Percentiles rank a stretch among this genome's conserved stretches.
phyloP scores from a whole-genome alignment of 2,888 invertebrate species.

The Lasioglossum calceatum region DNA sequence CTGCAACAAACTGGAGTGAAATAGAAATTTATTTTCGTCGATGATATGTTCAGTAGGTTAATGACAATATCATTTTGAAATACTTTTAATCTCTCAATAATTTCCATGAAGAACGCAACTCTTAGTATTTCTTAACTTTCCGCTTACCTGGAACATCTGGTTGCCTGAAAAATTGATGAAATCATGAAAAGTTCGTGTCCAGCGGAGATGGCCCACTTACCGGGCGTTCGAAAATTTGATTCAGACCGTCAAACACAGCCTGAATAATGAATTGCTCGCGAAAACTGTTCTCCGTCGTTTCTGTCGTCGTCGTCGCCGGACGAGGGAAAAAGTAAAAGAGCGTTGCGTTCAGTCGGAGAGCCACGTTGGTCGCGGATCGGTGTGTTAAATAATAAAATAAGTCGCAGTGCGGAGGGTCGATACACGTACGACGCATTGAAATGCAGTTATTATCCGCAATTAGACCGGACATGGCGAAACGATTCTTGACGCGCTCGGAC shows the following conservation, averaged over 20 bases:
- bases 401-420: not conserved
- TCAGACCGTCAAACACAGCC: not conserved
- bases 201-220: not conserved
- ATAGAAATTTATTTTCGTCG: too few relatives aligned
- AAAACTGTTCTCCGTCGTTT: not conserved
- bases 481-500: constrained; percentile 25
- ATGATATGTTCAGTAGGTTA: too few relatives aligned
- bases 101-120: not conserved
- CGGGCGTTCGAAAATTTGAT: not conserved
- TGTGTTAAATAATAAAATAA: constrained; percentile 3
- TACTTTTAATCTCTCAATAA: too few relatives aligned
- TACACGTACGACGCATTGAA: not conserved
- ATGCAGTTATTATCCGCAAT: constrained; percentile 25
- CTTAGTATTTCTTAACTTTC: not conserved
- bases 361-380: not conserved
- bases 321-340: not conserved
- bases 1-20: too few relatives aligned
- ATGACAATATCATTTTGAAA: too few relatives aligned
- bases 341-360: not conserved
- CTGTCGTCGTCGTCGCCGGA: not conserved
- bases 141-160: not conserved
- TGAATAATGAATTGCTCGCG: not conserved
- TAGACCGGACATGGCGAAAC: constrained; percentile 34
- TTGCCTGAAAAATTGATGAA: not conserved
- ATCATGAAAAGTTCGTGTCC: not conserved